Conservation (phyloP, 2,113 vertebrate genomes). For the Neotoma lepida region DNA sequence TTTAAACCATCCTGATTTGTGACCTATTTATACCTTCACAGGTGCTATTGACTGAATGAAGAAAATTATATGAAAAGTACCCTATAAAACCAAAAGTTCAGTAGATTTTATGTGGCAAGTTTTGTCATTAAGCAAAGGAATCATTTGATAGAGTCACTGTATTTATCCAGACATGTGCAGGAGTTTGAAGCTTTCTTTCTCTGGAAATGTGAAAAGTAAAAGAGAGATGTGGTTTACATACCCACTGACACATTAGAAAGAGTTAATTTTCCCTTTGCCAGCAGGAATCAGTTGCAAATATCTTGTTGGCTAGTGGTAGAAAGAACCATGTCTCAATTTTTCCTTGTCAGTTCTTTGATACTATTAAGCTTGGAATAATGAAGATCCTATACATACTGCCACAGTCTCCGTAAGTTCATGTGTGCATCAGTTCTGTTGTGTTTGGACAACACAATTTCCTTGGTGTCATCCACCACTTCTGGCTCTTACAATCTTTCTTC, state of each 20-base stretch:
- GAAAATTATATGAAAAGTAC: background rate
- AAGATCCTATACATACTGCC: background rate
- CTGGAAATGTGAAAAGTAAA: constrained; percentile 3
- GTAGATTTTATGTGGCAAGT: background rate
- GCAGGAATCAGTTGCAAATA: background rate
- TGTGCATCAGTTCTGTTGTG: background rate
- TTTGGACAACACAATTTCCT: background rate
- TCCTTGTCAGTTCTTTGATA: background rate
- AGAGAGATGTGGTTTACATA: background rate
- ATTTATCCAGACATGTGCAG: background rate
- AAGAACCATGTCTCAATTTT: background rate
- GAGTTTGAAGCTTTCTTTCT: background rate
- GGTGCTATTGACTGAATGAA: background rate
- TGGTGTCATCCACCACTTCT: background rate
- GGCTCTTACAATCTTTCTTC: background rate
- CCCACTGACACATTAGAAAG: background rate
- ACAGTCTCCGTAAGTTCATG: background rate
- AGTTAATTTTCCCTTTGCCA: background rate
- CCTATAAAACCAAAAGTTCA: background rate
- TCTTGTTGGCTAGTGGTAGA: background rate
- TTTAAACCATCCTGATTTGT: background rate
- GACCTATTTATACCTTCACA: background rate
- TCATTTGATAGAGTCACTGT: background rate
- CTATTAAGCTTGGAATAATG: background rate
- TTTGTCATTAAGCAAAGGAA: background rate